Base-by-base conservation (phyloP, 1,140 invertebrate genomes). In the Drosophila varians region DNA sequence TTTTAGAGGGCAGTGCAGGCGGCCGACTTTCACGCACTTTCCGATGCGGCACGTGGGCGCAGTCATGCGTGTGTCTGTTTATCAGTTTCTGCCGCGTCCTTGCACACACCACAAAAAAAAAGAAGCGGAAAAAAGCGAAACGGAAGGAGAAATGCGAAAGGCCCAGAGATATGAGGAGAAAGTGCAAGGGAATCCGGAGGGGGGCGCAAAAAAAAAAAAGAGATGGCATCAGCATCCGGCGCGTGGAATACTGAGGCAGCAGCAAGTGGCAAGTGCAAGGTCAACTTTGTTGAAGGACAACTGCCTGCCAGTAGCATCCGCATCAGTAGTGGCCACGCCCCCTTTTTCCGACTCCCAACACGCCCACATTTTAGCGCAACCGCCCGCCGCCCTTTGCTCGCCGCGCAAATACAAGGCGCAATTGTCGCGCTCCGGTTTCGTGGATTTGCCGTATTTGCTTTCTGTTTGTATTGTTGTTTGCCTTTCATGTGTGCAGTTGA, bases 251-350 rank as follows among this genome's bases (percentile, higher is more conserved):
- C 57, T 64, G 48, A 48, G 45, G 31, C 53, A 69, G 62, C 53
- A 72, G 34, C 80, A 86, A 86, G 82, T 86, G 82, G 82, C 82
- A 86, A 86, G 82, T 82, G 82, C 82, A 86, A 86, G 82, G 82
- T 86, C 82, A 86, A 82, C 82, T 74, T 74, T 87, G 77, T 82
- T 82, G 82, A 86, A 86, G 82, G 82, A 86, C 80, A 82, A 53
- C 69, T 26, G 66, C 52, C 53, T 70, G 80, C 79, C 72, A 75
- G 51, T 46, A 70, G 36, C 57, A 80, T 31, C 52, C 43, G 18
- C 48, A 80, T 31, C 52, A 46, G 18, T 40, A 23, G 38, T 55
- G 48, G 47, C 48, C 46, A 49, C 43, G 55, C 28, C 60, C 31
- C 23, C 23, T 26, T 26, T 38, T 26, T 7, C 6, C 42, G 4